Conservation (phyloP, 2,113 vertebrate species). For the Tamias sibiricus region DNA sequence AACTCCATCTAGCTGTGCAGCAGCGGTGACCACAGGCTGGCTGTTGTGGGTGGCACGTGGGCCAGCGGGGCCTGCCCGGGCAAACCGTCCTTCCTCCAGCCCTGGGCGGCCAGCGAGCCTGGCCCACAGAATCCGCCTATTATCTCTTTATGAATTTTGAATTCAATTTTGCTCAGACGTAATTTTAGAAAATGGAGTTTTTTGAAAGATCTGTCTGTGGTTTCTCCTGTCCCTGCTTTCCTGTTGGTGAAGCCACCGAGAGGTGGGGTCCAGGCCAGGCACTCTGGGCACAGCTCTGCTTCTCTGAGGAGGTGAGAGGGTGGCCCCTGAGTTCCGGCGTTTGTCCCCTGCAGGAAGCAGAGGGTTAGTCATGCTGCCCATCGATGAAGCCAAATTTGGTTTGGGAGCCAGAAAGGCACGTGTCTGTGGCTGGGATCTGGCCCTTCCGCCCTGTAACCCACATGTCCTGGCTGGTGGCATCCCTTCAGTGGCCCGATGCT, state of each 20-base stretch:
- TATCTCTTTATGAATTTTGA: constrained; percentile 25
- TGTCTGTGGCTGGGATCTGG: background rate
- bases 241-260: background rate
- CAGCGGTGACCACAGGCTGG: background rate
- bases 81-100: background rate
- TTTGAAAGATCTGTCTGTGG: background rate
- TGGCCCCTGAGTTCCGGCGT: background rate
- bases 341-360: background rate
- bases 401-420: background rate
- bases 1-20: background rate
- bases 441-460: background rate
- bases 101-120: background rate
- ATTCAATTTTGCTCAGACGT: background rate
- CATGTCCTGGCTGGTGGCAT: background rate
- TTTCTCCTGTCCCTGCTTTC: background rate
- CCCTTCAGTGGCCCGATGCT: background rate
- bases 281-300: background rate
- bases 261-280: background rate
- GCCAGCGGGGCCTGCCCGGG: background rate
- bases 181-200: background rate
- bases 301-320: background rate
- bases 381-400: background rate
- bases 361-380: background rate
- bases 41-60: background rate
- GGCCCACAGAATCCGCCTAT: background rate